Percentiles rank a stretch among this genome's conserved stretches.
phyloP scores from a whole-genome alignment of 2,797 vertebrate species.

The Varecia variegata region DNA sequence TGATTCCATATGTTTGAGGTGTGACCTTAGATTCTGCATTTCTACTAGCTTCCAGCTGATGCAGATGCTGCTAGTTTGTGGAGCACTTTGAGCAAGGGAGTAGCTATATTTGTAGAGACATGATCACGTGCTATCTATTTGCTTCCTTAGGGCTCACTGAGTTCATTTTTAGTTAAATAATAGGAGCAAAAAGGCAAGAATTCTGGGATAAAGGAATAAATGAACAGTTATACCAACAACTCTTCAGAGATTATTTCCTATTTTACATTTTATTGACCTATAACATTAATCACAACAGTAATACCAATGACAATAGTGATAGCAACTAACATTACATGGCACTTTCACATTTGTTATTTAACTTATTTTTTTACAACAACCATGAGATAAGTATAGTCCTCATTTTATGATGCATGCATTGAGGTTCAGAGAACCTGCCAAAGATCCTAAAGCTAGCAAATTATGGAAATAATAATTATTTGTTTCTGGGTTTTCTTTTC shows the following conservation, averaged over 20 bases:
- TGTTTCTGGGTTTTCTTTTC: background rate
- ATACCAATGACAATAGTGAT: background rate
- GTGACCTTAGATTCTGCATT: background rate
- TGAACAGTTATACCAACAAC: background rate
- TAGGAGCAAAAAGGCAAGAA: background rate
- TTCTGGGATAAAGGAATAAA: background rate
- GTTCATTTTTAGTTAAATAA: background rate
- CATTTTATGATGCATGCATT: background rate
- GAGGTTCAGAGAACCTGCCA: background rate
- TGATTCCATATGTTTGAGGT: background rate
- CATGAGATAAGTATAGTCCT: background rate
- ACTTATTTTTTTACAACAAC: background rate
- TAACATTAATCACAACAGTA: background rate
- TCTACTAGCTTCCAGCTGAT: background rate
- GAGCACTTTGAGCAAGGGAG: background rate
- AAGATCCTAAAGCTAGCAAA: background rate
- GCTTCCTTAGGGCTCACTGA: background rate
- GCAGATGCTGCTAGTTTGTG: background rate
- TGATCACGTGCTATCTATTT: background rate
- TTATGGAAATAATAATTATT: slow-evolving; percentile 19
- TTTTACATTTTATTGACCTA: background rate
- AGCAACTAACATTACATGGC: background rate
- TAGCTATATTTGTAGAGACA: background rate
- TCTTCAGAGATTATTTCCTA: background rate
- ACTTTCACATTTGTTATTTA: background rate